A percentile compares a stretch with the other conserved stretches of the same genome.
These are phyloP conservation scores for Clarias gariepinus DNA, from an alignment of 2,113 vertebrate genomes.

Conservation along the genomic window DNA sequence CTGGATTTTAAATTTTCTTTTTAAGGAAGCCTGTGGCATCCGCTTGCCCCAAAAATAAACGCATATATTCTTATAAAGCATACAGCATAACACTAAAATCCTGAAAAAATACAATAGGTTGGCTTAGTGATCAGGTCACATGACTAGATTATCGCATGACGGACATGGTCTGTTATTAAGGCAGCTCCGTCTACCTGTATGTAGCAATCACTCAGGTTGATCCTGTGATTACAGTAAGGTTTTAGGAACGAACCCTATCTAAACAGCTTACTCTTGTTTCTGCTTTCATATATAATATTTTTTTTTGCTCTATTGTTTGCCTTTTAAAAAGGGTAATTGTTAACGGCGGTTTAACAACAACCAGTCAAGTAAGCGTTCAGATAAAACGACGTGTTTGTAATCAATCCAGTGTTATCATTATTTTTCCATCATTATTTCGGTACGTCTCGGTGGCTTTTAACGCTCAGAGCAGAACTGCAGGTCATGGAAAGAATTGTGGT, in stretches of 20 bases:
- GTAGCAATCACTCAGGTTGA: constrained; percentile 2
- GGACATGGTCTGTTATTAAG: background rate
- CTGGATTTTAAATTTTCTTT: too few species aligned
- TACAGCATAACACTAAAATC: background rate
- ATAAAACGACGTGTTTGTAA: background rate
- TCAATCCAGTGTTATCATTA: background rate
- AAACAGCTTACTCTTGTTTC: background rate
- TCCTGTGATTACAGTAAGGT: background rate
- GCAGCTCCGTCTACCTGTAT: background rate
- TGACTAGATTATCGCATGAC: background rate
- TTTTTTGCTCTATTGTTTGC: background rate
- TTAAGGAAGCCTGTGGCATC: too few species aligned
- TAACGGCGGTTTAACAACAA: background rate
- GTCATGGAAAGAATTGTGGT: constrained; percentile 52
- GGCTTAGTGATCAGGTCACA: background rate
- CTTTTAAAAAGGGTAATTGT: too few species aligned
- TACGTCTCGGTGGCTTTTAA: background rate
- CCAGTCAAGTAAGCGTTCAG: too few species aligned
- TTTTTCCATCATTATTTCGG: background rate
- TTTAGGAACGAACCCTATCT: background rate
- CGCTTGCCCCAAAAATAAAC: background rate
- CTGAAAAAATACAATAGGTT: background rate
- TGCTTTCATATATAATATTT: background rate
- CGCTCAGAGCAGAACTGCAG: constrained; percentile 33
- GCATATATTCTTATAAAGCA: too few species aligned